Evolutionary conservation across 2,797 vertebrate species (phyloP), one percentile per base, ranked within the genome.

Genomic region (Falco berigora): DNA sequence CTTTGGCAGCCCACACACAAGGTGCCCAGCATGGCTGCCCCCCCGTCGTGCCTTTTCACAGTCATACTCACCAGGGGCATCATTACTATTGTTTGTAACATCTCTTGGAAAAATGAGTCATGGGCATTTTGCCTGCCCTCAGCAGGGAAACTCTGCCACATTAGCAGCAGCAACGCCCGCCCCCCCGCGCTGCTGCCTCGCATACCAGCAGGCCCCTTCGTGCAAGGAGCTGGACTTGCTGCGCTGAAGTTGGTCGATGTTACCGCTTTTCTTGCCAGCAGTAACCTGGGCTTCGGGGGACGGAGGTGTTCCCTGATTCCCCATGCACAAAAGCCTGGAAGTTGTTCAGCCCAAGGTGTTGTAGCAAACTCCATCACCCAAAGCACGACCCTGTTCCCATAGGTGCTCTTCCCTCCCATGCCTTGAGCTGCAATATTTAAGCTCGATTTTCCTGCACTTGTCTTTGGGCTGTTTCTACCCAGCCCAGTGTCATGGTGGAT

Each of bases 71-170:
- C 93, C 93, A 90, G 93, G 92, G 83, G 89, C 91, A 92, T 82
- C 93, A 2, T 79, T 90, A 55, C 83, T 61, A 92, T 95, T 92
- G 93, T 92, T 88, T 58, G 62, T 44, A 62, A 71, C 91, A 88
- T 75, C 63, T 78, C 91, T 88, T 75, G 95, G 91, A 94, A 92
- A 94, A 95, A 94, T 87, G 91, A 96, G 91, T 82, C 71, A 85
- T 36, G 89, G 93, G 91, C 93, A 62, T 24, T 55, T 38, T 88
- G 93, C 93, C 89, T 78, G 89, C 89, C 79, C 95, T 59, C 94
- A 63, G 89, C 92, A 4, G 91, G 91, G 86, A 50, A 34, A 16
- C 91, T 71, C 72, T 79, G 91, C 88, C 91, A 74, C 88, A 73
- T 75, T 36, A 64, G 17, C 86, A 74, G 86, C 77, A 78, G 87